Percentiles rank a stretch among this genome's conserved stretches.
Evolutionary conservation across 1,140 invertebrate genomes (phyloP).

Genomic region (Drosophila orosa): DNA sequence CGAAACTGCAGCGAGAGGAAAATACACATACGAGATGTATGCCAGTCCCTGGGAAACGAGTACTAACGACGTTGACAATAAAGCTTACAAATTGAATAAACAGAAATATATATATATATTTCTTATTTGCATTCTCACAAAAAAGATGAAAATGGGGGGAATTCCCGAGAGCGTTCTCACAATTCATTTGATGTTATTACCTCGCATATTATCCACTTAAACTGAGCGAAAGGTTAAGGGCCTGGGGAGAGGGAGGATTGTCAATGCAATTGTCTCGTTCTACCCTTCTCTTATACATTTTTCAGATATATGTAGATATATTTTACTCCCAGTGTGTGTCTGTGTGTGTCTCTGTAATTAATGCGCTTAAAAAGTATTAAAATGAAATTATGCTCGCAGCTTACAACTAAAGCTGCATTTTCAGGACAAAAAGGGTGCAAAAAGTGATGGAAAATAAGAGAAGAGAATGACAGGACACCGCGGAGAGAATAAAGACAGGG

Average conservation of each 20-base stretch:
- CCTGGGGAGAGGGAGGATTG: slow-evolving; percentile 7
- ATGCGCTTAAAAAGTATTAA: slow-evolving; percentile 65
- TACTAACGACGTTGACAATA: slow-evolving; percentile 55
- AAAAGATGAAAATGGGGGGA: background rate
- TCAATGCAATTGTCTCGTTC: slow-evolving; percentile 16
- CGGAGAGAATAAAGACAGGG: background rate
- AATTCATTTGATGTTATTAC: slow-evolving; percentile 40
- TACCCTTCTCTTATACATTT: background rate
- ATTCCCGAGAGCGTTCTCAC: slow-evolving; percentile 31
- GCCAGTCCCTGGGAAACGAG: slow-evolving; percentile 23
- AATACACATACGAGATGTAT: slow-evolving; percentile 1
- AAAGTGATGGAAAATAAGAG: background rate
- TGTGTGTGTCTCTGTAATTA: slow-evolving; percentile 38
- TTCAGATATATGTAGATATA: background rate
- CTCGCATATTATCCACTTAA: slow-evolving; percentile 45
- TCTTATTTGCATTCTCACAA: slow-evolving; percentile 37
- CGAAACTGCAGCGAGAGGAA: slow-evolving; percentile 5
- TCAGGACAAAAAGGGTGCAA: slow-evolving; percentile 9
- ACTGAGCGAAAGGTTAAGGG: slow-evolving; percentile 21
- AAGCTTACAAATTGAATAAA: slow-evolving; percentile 60
- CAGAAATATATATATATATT: slow-evolving; percentile 24
- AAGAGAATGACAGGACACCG: background rate
- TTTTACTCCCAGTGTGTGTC: background rate
- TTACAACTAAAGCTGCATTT: slow-evolving; percentile 50
- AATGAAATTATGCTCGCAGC: slow-evolving; percentile 56